These are phyloP conservation scores for Bradypodion ventrale DNA, from an alignment of 2,797 vertebrate species.

Conservation along the genomic window DNA sequence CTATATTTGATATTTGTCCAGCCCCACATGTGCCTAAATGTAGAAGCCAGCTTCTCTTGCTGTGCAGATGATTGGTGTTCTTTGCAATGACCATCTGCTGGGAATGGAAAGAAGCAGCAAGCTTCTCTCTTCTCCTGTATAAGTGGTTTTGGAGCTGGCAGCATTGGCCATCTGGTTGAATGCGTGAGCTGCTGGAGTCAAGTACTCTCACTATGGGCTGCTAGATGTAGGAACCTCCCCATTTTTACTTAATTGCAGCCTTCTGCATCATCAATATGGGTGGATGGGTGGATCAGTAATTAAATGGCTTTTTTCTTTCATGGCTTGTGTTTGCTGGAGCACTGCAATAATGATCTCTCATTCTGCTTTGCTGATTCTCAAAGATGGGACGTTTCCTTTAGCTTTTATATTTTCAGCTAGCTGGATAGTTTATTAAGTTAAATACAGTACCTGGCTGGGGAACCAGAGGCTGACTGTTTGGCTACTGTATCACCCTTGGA, in stretches of 20 bases:
- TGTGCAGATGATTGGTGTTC: not conserved
- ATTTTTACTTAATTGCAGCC: not conserved
- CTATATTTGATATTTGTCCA: not conserved
- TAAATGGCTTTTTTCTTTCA: not conserved
- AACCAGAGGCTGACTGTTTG: too few species aligned
- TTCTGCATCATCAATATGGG: not conserved
- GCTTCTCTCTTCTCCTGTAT: not conserved
- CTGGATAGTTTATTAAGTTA: not conserved
- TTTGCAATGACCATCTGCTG: conserved; percentile 3
- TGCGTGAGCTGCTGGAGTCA: not conserved
- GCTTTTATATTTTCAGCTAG: not conserved
- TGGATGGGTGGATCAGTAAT: not conserved
- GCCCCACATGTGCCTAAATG: not conserved
- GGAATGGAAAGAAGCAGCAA: not conserved
- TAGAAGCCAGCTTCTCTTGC: not conserved
- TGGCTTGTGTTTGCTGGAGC: not conserved
- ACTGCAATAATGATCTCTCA: not conserved
- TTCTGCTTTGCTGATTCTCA: not conserved
- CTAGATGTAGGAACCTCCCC: not conserved
- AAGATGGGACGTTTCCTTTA: not conserved
- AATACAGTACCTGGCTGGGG: too few species aligned
- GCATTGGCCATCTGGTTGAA: not conserved
- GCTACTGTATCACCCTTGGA: too few species aligned
- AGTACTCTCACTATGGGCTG: not conserved
- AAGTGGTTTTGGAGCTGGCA: not conserved